Evolutionary conservation across 2,113 vertebrate species (phyloP), one percentile per base, ranked within the genome.

Genomic region (Plestiodon gilberti): DNA sequence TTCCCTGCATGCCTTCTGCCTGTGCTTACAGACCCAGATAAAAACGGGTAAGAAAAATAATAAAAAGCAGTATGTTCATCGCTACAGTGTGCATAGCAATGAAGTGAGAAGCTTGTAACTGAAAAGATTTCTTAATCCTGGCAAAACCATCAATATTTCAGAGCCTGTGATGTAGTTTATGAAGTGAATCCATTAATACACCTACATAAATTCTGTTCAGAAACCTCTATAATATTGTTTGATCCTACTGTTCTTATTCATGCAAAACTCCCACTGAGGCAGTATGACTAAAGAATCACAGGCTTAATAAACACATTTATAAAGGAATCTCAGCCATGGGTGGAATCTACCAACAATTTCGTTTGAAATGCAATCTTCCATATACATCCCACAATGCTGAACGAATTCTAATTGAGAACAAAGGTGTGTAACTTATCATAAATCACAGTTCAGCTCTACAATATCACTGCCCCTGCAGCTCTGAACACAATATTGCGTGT

Each of bases 381-480:
- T 87, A 88, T 77, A 81, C 1, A 71, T 79, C 83, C 90, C 69
- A 75, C 9, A 78, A 77, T 71, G 28, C 0, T 89, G 57, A 22
- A 35, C 52, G 6, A 89, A 92, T 90, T 83, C 52, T 87, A 69
- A 84, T 81, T 74, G 79, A 88, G 71, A 78, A 84, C 23, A 78
- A 87, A 89, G 38, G 62, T 87, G 25, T 86, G 88, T 87, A 91
- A 89, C 35, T 86, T 84, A 57, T 25, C 9, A 82, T 87, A 89
- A 92, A 89, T 90, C 89, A 92, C 38, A 75, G 57, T 74, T 87
- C 70, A 43, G 5, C 70, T 90, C 38, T 78, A 17, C 82, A 33
- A 70, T 77, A 82, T 57, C 82, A 84, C 76, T 61, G 85, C 69
- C 73, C 76, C 88, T 85, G 40, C 82, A 88, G 64, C 69, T 64